Evolutionary conservation across 2,113 vertebrate species (phyloP).

Genomic region (Prunella himalayana): DNA sequence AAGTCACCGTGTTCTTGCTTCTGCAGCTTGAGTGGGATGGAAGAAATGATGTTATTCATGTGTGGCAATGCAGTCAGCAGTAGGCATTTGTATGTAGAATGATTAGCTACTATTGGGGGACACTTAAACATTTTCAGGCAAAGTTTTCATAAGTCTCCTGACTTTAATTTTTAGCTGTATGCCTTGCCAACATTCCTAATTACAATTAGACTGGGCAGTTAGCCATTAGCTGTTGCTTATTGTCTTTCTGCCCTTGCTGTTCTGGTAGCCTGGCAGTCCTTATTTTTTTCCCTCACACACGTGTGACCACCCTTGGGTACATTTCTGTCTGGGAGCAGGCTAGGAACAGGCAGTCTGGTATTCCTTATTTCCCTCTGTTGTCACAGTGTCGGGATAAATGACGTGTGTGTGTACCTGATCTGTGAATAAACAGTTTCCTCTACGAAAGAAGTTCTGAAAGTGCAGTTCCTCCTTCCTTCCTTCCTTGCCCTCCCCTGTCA

Average conservation of each 20-base stretch:
- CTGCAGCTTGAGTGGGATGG: neutral
- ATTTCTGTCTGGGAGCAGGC: neutral
- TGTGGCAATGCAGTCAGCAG: neutral
- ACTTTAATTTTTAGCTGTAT: neutral
- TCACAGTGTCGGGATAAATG: neutral
- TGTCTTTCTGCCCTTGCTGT: neutral
- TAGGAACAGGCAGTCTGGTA: neutral
- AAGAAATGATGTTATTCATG: rapidly evolving
- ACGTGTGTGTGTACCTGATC: neutral
- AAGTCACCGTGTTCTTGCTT: rapidly evolving
- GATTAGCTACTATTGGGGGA: rapidly evolving
- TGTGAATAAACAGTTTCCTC: slow-evolving; percentile 27
- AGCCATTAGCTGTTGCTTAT: neutral
- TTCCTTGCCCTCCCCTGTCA: neutral
- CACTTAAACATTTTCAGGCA: neutral
- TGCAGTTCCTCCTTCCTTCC: neutral
- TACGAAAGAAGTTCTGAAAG: slow-evolving; percentile 7
- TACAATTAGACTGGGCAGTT: neutral
- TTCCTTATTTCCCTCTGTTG: neutral
- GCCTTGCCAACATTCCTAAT: neutral
- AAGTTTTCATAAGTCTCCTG: neutral
- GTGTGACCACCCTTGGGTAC: neutral
- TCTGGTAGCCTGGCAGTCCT: neutral
- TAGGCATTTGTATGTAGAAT: neutral
- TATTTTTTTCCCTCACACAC: neutral